phyloP scores from a whole-genome alignment of 2,888 invertebrate species.

The Pyrrhia umbra region DNA sequence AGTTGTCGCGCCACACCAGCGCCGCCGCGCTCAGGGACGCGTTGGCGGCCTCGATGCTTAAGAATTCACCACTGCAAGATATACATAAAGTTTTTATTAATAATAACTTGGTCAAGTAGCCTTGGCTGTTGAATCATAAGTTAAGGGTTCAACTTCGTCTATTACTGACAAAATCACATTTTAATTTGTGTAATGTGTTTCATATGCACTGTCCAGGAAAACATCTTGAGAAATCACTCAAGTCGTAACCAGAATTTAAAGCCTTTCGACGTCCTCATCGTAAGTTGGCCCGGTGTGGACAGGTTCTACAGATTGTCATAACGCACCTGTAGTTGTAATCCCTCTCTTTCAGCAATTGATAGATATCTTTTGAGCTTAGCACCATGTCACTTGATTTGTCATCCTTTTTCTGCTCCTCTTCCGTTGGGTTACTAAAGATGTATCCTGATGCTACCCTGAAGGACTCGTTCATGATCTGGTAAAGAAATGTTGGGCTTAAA shows the following conservation, averaged over 20 bases:
- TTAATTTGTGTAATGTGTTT: too few relatives aligned
- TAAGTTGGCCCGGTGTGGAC: neutral
- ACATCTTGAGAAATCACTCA: too few relatives aligned
- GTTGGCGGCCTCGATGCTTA: constrained; percentile 61
- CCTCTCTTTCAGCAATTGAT: constrained; percentile 28
- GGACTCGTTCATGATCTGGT: constrained; percentile 24
- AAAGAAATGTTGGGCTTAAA: too few relatives aligned
- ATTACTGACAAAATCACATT: too few relatives aligned
- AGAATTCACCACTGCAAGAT: constrained; percentile 66
- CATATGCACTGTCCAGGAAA: too few relatives aligned
- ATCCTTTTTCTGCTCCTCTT: neutral
- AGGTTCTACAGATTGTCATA: neutral
- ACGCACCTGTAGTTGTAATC: constrained; percentile 33
- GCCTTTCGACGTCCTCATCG: neutral
- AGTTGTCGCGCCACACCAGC: constrained; percentile 89
- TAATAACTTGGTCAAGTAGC: too few relatives aligned
- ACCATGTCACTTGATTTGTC: neutral
- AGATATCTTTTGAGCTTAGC: constrained; percentile 19
- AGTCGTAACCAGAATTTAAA: too few relatives aligned
- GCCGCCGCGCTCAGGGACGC: constrained; percentile 66
- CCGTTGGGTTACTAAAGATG: neutral
- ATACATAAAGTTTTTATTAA: neutral
- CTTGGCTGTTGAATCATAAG: too few relatives aligned
- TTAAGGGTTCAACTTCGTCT: too few relatives aligned
- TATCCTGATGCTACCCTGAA: constrained; percentile 25